phyloP scores from a whole-genome alignment of 1,140 invertebrate species.

The Spodoptera frugiperda region DNA sequence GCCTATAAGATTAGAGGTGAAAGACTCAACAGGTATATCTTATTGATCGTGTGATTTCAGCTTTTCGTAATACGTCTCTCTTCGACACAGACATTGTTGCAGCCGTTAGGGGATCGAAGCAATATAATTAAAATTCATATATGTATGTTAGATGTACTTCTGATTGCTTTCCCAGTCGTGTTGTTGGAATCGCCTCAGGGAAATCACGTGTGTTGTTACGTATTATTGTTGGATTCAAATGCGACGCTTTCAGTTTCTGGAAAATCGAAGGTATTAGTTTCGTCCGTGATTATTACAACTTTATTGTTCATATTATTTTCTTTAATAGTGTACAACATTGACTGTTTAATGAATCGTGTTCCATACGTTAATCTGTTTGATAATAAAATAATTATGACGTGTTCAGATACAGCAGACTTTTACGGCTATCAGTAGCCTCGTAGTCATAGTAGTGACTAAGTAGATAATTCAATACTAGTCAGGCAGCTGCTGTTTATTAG shows the following conservation, averaged over 20 bases:
- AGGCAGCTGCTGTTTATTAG: not conserved
- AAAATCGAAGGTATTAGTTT: not conserved
- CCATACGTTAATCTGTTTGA: not conserved
- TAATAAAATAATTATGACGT: not conserved
- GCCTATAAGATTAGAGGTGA: too few relatives aligned
- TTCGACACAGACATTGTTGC: not conserved
- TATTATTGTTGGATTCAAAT: conserved; percentile 21
- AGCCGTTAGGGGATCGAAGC: not conserved
- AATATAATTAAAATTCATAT: conserved; percentile 22
- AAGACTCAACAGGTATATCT: too few relatives aligned
- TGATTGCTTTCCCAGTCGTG: conserved; percentile 24
- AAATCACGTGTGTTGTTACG: conserved; percentile 37
- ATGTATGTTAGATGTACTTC: conserved; percentile 6
- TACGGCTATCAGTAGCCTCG: not conserved
- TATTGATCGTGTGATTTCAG: too few relatives aligned
- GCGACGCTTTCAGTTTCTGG: conserved; percentile 3
- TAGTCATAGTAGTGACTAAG: not conserved
- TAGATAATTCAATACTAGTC: conserved; percentile 9
- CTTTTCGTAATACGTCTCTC: not conserved
- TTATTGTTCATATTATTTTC: not conserved
- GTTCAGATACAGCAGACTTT: not conserved
- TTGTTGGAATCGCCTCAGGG: conserved; percentile 17
- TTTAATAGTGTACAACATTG: not conserved
- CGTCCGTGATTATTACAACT: not conserved
- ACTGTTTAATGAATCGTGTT: not conserved